Evolutionary conservation across 2,888 invertebrate species (phyloP), one percentile per base, ranked within the genome.

Genomic region (Drosophila pseudotakahashii): DNA sequence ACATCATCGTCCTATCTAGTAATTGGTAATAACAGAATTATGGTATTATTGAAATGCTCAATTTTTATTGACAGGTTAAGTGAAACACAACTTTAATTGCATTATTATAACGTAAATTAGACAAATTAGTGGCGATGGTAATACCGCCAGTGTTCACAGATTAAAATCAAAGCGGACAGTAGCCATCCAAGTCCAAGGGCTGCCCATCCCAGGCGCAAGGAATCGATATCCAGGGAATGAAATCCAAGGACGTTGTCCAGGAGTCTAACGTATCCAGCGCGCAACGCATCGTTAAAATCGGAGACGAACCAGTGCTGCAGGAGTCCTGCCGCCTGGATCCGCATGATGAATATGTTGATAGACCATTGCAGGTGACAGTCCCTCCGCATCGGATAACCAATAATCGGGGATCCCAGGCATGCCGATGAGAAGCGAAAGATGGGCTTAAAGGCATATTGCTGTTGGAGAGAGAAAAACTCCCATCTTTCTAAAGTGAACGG

Each of bases 401-500:
- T 78, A 9, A 78, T 54, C 0, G 89, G 89, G 1, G 81, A 82
- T 5, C 90, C 90, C 23, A 90, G 75, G 50, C 89, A 90, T 4
- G 89, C 89, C 2, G 77, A 62, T 7, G 90, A 84, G 32, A 72
- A 83, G 1, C 88, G 79, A 58, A 81, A 90, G 19, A 89, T 79
- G 11, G 89, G 87, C 30, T 83, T 81, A 11, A 75, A 73, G 11
- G 90, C 78, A 11, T 88, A 90, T 9, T 89, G 88, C 41, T 90
- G 90, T 23, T 90, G 90, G 7, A 88, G 62, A 0, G 78, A 67
- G 7, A 90, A 76, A 62, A 90, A 90, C 9, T 73, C 45, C 89
- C 89, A 90, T 23, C 89, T 86, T 19, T 90, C 90, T 19, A 77
- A 70, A 19, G 89, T 86, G 51, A 79, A 76, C 1, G 89, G 78